phyloP scores from a whole-genome alignment of 23 tunicate species.

The Diplosoma virens region DNA sequence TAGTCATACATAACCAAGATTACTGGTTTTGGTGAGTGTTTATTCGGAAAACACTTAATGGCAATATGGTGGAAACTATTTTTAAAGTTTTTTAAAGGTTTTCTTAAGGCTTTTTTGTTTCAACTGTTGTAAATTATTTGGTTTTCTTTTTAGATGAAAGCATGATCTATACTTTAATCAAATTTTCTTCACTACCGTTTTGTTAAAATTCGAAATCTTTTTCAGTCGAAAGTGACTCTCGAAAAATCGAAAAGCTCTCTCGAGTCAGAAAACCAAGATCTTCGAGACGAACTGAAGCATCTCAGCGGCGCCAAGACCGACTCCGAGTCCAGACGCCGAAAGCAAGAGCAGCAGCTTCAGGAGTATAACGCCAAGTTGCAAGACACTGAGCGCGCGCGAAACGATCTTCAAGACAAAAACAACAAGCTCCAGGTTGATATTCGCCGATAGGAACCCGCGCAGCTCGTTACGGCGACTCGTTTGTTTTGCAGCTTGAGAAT shows the following conservation, averaged over 20 bases:
- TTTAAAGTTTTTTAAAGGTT: too few species aligned
- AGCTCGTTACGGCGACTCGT: too few species aligned
- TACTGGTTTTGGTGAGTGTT: too few species aligned
- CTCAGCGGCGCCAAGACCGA: slow-evolving; percentile 71
- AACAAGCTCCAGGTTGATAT: slow-evolving; percentile 47
- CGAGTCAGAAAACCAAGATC: slow-evolving; percentile 80
- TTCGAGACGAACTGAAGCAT: slow-evolving; percentile 71
- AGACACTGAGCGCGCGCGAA: slow-evolving; percentile 80
- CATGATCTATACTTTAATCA: too few species aligned
- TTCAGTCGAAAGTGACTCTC: slow-evolving; percentile 59
- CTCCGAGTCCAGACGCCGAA: slow-evolving; percentile 85
- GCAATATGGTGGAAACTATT: background rate
- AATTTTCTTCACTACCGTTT: too few species aligned
- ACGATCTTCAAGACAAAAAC: slow-evolving; percentile 84
- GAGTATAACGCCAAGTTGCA: slow-evolving; percentile 80
- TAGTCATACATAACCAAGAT: too few species aligned
- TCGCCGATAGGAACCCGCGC: too few species aligned
- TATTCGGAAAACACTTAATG: too few species aligned
- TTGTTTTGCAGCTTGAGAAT: slow-evolving; percentile 35
- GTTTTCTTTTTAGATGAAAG: background rate
- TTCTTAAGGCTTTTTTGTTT: too few species aligned
- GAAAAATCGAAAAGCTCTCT: slow-evolving; percentile 74
- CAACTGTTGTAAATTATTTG: background rate
- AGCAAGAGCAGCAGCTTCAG: slow-evolving; percentile 80
- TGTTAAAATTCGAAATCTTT: background rate